Conservation (phyloP, 2,797 vertebrate species). For the Clarias fuscus region DNA sequence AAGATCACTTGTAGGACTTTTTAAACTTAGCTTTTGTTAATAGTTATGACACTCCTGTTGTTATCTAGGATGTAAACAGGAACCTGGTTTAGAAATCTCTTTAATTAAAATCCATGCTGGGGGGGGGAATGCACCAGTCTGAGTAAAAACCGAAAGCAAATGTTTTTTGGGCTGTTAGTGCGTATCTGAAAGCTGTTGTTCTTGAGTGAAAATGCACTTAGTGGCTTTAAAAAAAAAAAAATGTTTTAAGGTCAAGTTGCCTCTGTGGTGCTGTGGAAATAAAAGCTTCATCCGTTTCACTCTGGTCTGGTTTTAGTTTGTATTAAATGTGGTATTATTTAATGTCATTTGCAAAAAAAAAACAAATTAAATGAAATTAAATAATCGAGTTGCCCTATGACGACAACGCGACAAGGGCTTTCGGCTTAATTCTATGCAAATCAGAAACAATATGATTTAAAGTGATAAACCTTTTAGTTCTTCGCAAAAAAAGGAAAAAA, state of each 20-base stretch:
- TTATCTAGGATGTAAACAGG: slow-evolving; percentile 16
- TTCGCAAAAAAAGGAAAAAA: no score
- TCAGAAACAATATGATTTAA: not conserved
- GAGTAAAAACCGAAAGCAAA: slow-evolving; percentile 17
- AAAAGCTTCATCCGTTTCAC: not conserved
- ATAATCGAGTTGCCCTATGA: not conserved
- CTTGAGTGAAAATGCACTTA: not conserved
- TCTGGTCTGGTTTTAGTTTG: not conserved
- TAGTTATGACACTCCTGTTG: not conserved
- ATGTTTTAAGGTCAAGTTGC: not conserved
- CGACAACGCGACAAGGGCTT: not conserved
- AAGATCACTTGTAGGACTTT: not conserved
- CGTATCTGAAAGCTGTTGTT: not conserved
- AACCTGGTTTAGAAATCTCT: slow-evolving; percentile 28
- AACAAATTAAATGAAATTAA: not conserved
- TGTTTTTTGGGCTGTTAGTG: not conserved
- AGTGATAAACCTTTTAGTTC: not conserved
- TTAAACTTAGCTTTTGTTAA: not conserved
- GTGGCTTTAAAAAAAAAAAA: not conserved
- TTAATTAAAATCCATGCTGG: slow-evolving; percentile 22
- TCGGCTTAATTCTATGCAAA: not conserved
- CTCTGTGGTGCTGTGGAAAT: not conserved
- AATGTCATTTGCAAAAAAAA: not conserved
- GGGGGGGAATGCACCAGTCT: slow-evolving; percentile 12
- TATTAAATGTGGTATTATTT: not conserved